A percentile compares a stretch with the other conserved stretches of the same genome.
phyloP scores from a whole-genome alignment of 2,888 invertebrate species.

The Aleiodes leptofemur region DNA sequence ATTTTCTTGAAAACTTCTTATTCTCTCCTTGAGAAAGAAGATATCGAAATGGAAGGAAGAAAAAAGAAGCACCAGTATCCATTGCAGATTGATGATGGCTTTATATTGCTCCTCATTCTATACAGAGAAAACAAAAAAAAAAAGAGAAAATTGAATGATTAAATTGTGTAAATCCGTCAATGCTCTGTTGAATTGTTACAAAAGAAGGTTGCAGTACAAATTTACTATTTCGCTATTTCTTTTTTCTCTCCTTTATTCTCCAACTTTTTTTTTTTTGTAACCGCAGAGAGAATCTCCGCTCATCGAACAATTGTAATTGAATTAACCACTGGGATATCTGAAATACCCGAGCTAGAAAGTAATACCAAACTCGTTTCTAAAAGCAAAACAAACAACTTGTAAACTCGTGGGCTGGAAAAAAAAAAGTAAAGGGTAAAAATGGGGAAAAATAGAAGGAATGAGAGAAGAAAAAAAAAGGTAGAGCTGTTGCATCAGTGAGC shows the following conservation, averaged over 20 bases:
- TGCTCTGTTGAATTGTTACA: no score
- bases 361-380: constrained; percentile 26
- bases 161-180: no score
- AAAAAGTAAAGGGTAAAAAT: constrained; percentile 6
- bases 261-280: not conserved
- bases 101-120: no score
- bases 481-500: constrained; percentile 29
- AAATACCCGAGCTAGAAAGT: constrained; percentile 17
- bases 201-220: no score
- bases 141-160: no score
- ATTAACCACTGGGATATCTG: constrained; percentile 15
- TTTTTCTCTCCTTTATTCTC: not conserved
- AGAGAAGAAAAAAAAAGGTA: not conserved
- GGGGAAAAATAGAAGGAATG: constrained; percentile 6
- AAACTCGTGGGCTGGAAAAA: not conserved
- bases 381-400: constrained; percentile 27
- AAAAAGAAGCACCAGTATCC: not conserved
- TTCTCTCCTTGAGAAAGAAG: not conserved
- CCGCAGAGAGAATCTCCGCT: constrained; percentile 7
- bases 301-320: constrained; percentile 28
- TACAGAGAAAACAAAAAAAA: no score
- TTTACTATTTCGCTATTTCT: not conserved
- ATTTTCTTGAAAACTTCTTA: not conserved
- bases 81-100: not conserved
- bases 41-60: not conserved